Conservation (phyloP, 1,140 invertebrate genomes). For the Antheraea mylitta region DNA sequence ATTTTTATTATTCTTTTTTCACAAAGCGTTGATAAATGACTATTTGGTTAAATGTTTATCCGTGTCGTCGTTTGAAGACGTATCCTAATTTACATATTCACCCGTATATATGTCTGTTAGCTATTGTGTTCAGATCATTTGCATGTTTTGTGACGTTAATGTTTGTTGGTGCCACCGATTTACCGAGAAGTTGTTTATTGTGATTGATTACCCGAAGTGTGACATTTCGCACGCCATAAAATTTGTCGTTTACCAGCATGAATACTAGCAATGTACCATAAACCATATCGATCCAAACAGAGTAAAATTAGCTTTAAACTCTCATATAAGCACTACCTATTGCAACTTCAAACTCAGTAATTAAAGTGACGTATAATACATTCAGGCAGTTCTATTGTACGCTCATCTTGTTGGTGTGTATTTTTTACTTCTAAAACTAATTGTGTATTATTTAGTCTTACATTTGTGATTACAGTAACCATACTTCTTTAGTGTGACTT, state of each 20-base stretch:
- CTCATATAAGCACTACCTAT: no score
- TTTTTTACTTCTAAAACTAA: no score
- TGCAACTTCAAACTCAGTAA: no score
- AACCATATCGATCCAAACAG: no score
- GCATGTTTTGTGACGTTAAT: slow-evolving; percentile 43
- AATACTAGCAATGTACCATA: no score
- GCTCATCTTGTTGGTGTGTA: no score
- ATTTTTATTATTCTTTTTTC: slow-evolving; percentile 39
- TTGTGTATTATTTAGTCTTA: no score
- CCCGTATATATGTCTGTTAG: slow-evolving; percentile 13
- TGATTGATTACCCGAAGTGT: slow-evolving; percentile 53
- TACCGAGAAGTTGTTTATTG: slow-evolving; percentile 50
- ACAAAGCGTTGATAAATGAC: slow-evolving; percentile 38
- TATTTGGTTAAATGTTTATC: slow-evolving; percentile 73
- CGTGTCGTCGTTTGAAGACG: slow-evolving; percentile 54
- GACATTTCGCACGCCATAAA: slow-evolving; percentile 55
- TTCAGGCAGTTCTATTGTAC: no score
- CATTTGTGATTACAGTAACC: no score
- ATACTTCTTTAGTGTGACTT: no score
- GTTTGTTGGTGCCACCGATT: slow-evolving; percentile 60
- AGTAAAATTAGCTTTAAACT: no score
- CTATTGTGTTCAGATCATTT: slow-evolving; percentile 38
- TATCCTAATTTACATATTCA: slow-evolving; percentile 48
- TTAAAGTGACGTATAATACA: no score
- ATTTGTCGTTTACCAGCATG: background rate